phyloP scores from a whole-genome alignment of 2,113 vertebrate genomes.

The Tychaedon coryphoeus region DNA sequence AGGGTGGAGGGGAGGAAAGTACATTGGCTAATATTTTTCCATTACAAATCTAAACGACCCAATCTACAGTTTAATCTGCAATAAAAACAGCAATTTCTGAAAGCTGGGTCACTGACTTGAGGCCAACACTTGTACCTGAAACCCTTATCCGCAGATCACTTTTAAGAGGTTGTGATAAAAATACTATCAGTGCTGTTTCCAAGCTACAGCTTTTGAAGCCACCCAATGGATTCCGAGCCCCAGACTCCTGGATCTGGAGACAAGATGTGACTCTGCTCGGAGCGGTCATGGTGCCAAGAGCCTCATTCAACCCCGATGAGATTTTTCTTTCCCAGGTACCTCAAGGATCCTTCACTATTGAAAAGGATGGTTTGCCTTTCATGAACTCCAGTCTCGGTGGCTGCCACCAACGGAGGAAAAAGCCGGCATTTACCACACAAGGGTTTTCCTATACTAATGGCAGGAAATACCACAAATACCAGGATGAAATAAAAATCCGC shows the following conservation, averaged over 20 bases:
- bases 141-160: neutral
- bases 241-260: neutral
- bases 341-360: conserved; percentile 14
- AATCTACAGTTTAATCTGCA: conserved; percentile 40
- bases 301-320: conserved; percentile 14
- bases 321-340: conserved; percentile 32
- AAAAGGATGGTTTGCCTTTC: conserved; percentile 42
- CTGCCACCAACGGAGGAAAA: conserved; percentile 45
- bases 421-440: conserved; percentile 38
- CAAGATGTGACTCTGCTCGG: neutral
- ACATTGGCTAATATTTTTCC: conserved; percentile 71
- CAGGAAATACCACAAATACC: conserved; percentile 61
- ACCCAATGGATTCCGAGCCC: neutral
- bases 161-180: neutral
- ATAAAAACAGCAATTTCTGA: conserved; percentile 25
- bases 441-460: conserved; percentile 55
- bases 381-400: conserved; percentile 9
- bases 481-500: conserved; percentile 58
- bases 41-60: conserved; percentile 59
- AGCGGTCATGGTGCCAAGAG: neutral
- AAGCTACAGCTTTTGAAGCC: neutral
- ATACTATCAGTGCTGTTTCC: neutral
- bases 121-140: conserved; percentile 1
- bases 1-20: conserved; percentile 58
- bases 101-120: neutral